These are phyloP conservation scores for Paradoxurus hermaphroditus DNA, from an alignment of 2,113 vertebrate species.

Conservation along the genomic window DNA sequence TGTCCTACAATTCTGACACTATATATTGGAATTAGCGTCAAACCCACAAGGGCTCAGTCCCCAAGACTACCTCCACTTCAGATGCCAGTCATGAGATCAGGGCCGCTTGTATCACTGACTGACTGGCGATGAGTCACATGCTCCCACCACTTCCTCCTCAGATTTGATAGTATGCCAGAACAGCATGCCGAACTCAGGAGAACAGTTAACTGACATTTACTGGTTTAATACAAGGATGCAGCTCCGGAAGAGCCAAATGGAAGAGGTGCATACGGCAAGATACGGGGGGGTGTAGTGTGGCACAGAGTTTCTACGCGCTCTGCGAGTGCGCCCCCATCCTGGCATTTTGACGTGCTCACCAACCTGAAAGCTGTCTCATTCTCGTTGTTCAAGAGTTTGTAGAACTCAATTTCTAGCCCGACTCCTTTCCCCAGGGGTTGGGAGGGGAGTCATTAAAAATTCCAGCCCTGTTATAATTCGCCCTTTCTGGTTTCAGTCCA, in stretches of 20 bases:
- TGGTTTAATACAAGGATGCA: background rate
- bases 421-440: background rate
- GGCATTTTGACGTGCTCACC: background rate
- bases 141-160: background rate
- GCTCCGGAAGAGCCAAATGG: background rate
- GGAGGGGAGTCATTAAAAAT: background rate
- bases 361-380: background rate
- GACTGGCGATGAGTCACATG: background rate
- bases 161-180: background rate
- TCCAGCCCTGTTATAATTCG: background rate
- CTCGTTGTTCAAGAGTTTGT: background rate
- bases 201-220: background rate
- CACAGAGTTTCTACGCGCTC: too few relatives aligned
- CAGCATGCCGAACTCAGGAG: background rate
- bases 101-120: background rate
- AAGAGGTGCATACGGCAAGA: background rate
- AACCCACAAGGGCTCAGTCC: background rate
- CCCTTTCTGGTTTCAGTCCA: background rate
- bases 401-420: background rate
- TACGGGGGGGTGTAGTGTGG: background rate
- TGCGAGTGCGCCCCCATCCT: background rate
- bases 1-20: background rate
- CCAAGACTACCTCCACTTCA: background rate
- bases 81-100: background rate
- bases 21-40: background rate